Evolutionary conservation across 2,888 invertebrate species (phyloP), one percentile per base, ranked within the genome.

Genomic region (Phorcus lineatus): DNA sequence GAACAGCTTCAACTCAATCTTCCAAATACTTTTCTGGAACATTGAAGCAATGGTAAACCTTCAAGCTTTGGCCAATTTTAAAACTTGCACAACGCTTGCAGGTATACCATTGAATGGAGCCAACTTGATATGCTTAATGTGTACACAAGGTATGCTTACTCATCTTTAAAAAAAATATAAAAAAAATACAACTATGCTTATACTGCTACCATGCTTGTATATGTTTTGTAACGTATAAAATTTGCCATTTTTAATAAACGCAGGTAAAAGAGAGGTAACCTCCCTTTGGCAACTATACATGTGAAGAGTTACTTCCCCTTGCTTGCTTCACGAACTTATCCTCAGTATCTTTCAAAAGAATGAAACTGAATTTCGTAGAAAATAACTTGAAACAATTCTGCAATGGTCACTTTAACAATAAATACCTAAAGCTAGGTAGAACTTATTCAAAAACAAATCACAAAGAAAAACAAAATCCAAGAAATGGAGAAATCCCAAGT

Each of bases 161-260:
- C 19, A 22, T 28, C 52, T 74, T 40, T 52, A 74, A 74, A 74
- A 74, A 74, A 52, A 74, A 74, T 47, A 52, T 52, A 47, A 40
- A 74, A 74, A 74, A 74, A 74, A 24, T 47, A 74, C 47, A 36
- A 74, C 74, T 74, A 74, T 52, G 52, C 74, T 74, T 47, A 74
- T 19, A 74, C 47, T 74, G 40, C 74, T 52, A 74, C 24, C 47
- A 74, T 74, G 74, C 74, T 74, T 47, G 19, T 52, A 74, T 52
- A 74, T 40, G 53, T n/a, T 74, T 47, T 24, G 52, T 52, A 74
- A 47, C 24, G 52, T 19, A 74, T 47, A 70, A 74, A 74, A 40
- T 19, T 47, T 74, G 74, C 74, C 74, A 74, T 74, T 74, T 62
- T 62, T 62, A 62, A 47, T 47, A 47, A 57, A 62, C 62, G 28